These are phyloP conservation scores for Eustalomyia histrio DNA, from an alignment of 2,888 invertebrate genomes.

Conservation along the genomic window DNA sequence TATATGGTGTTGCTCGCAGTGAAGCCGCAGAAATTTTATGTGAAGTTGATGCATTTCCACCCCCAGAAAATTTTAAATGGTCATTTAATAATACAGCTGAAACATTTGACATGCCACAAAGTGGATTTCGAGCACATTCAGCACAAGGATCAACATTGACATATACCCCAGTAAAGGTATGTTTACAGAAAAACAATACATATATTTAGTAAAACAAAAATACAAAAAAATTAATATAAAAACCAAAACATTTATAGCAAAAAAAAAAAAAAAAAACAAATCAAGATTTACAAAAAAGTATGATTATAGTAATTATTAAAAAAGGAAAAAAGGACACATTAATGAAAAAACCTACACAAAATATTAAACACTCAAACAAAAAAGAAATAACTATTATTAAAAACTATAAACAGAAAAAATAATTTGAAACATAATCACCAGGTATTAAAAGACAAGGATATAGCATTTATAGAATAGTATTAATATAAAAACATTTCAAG, in stretches of 20 bases:
- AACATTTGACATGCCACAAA: slow-evolving; percentile 86
- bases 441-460: too few relatives aligned
- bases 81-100: slow-evolving; percentile 93
- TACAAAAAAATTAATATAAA: background rate
- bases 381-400: background rate
- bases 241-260: background rate
- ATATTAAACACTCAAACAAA: background rate
- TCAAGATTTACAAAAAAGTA: slow-evolving; percentile 10
- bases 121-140: slow-evolving; percentile 83
- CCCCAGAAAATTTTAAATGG: slow-evolving; percentile 91
- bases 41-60: slow-evolving; percentile 91
- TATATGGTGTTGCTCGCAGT: slow-evolving; percentile 91
- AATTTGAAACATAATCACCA: background rate
- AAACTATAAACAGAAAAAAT: background rate
- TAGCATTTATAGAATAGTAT: too few relatives aligned
- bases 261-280: slow-evolving; percentile 29
- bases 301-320: slow-evolving; percentile 49
- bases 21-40: slow-evolving; percentile 90
- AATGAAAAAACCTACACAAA: background rate
- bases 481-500: too few relatives aligned
- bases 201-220: background rate
- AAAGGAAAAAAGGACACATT: background rate
- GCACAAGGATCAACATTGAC: slow-evolving; percentile 84
- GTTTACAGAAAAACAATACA: slow-evolving; percentile 45
- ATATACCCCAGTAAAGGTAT: slow-evolving; percentile 85